Percentiles rank a stretch among this genome's conserved stretches.
Evolutionary conservation across 1,140 invertebrate species (phyloP).

Genomic region (Lasaia peninsularis): DNA sequence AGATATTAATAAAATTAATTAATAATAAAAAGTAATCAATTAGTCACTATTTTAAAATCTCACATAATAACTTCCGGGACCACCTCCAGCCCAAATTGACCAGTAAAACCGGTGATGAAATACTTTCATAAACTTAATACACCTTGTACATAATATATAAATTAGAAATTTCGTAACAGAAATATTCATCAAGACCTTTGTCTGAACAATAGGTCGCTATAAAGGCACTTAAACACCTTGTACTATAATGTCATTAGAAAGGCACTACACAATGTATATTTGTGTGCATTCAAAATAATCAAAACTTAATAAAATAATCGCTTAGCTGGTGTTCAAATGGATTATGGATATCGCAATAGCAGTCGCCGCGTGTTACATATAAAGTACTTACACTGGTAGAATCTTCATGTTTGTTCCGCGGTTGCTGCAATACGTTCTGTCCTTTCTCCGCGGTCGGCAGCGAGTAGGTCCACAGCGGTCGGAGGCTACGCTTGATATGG

Average conservation of each 20-base stretch:
- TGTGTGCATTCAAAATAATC: background rate
- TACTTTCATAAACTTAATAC: background rate
- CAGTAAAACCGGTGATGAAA: background rate
- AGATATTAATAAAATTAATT: no score
- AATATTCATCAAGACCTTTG: constrained; percentile 6
- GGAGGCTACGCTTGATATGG: constrained; percentile 63
- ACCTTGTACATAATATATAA: constrained; percentile 2
- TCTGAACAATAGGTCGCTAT: constrained; percentile 13
- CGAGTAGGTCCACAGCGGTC: constrained; percentile 56
- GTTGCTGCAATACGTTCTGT: constrained; percentile 33
- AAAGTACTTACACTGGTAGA: constrained; percentile 56
- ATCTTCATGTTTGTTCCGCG: constrained; percentile 54
- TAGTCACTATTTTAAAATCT: no score
- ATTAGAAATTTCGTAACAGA: constrained; percentile 10
- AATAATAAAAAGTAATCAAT: no score
- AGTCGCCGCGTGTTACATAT: constrained; percentile 42
- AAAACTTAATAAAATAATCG: constrained; percentile 10
- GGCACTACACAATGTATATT: constrained; percentile 33
- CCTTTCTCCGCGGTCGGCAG: constrained; percentile 52
- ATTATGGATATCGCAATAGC: constrained; percentile 47
- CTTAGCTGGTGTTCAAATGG: constrained; percentile 9
- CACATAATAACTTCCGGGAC: background rate
- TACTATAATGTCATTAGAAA: constrained; percentile 44
- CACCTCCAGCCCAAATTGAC: background rate
- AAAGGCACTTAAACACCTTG: constrained; percentile 26